Base-by-base conservation (phyloP, 1,140 invertebrate genomes). In the Mercenaria mercenaria region DNA sequence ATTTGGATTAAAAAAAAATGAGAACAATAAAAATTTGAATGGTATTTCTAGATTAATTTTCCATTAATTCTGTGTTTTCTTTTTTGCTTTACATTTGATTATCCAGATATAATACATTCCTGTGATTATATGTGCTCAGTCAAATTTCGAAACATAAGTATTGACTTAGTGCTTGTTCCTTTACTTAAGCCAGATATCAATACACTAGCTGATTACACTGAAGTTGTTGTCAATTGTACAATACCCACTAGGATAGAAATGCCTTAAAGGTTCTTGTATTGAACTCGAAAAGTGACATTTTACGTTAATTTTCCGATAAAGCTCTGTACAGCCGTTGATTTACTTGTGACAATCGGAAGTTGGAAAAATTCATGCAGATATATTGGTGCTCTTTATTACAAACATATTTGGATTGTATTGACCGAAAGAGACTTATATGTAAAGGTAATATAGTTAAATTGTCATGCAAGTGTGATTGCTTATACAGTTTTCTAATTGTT, bases 301-400 rank as follows among this genome's bases (percentile, higher is more conserved):
- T 20, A 72, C 67, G 67, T 72, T 72, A 72, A 72, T 72, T 72
- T 72, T 72, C 67, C 67, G 67, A 72, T 72, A 72, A 15, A 72
- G 34, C 67, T 72, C 34, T 4, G 37, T 72, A n/a, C 34, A 37
- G 67, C 11, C 67, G 67, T 41, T 72, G 67, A 72, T 72, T 72
- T 72, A 72, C 67, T 72, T 39, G 67, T 72, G 67, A 72, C 67
- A 72, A 39, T 72, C 67, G 67, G 67, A 72, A 72, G 67, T 72
- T 72, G 23, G 67, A 72, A 72, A 72, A 37, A 72, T 72, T 72
- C 67, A 39, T 72, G 15, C 23, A 32, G 67, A 18, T 39, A 41
- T 39, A 39, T 39, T 59, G 20, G 15, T 39, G 67, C 61, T 67
- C 61, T 67, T 72, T 20, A 72, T 72, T 72, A 72, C 67, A 32